A percentile compares a stretch with the other conserved stretches of the same genome.
These are phyloP conservation scores for Lamellibrachia luymesi DNA, from an alignment of 1,140 invertebrate species.

Conservation along the genomic window DNA sequence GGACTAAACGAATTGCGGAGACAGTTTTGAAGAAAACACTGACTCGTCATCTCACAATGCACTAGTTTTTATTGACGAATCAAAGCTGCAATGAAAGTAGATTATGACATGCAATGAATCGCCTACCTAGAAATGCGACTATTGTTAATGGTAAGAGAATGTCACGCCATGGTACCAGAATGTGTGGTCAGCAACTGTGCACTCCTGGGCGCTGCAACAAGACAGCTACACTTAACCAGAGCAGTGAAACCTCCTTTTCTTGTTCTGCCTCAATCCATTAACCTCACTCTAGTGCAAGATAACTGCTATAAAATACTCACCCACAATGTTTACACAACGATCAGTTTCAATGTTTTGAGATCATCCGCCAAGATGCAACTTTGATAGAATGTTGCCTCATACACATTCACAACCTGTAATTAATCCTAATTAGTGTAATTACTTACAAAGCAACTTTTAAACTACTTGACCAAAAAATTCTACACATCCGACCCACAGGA, in stretches of 20 bases:
- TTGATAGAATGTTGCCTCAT: background rate
- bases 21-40: background rate
- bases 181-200: background rate
- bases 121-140: background rate
- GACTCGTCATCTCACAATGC: background rate
- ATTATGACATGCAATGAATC: background rate
- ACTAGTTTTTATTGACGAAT: background rate
- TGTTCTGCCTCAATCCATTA: background rate
- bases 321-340: too few relatives aligned
- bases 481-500: background rate
- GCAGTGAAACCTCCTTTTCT: background rate
- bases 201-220: background rate
- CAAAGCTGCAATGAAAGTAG: background rate
- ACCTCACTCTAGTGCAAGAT: background rate
- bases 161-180: background rate
- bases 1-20: too few relatives aligned
- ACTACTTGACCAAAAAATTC: background rate
- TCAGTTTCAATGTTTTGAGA: background rate
- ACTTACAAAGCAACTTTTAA: background rate
- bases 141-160: background rate
- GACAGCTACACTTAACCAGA: background rate
- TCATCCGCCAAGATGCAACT: background rate
- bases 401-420: background rate
- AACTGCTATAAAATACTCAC: too few relatives aligned
- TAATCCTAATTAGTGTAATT: too few relatives aligned